These are phyloP conservation scores for Achlya flavicornis DNA, from an alignment of 2,888 invertebrate genomes.

Conservation along the genomic window DNA sequence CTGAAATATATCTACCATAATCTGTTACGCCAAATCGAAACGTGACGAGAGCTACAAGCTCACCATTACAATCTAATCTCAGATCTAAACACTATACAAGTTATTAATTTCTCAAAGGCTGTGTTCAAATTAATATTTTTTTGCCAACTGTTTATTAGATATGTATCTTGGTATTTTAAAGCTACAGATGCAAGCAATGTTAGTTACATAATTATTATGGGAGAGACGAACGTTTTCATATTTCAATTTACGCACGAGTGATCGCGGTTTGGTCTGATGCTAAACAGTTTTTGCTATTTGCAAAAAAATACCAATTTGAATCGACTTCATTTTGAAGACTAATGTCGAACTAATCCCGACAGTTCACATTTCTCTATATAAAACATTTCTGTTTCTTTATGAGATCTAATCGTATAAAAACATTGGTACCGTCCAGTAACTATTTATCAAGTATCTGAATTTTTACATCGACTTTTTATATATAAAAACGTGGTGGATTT, in stretches of 20 bases:
- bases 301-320: conserved; percentile 42
- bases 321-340: conserved; percentile 41
- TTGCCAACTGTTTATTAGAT: conserved; percentile 46
- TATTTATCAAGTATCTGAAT: conserved; percentile 5
- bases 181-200: conserved; percentile 24
- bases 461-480: not conserved
- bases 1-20: not conserved
- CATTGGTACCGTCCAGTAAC: not conserved
- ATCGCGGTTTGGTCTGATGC: conserved; percentile 35
- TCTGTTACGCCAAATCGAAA: conserved; percentile 25
- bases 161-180: conserved; percentile 48
- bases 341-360: conserved; percentile 31
- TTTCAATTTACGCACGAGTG: conserved; percentile 63
- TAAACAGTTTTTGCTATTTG: conserved; percentile 17
- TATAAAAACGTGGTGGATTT: not conserved
- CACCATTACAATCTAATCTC: conserved; percentile 37
- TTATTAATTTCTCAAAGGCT: conserved; percentile 37
- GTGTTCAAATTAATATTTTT: conserved; percentile 49
- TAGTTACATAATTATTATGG: conserved; percentile 44
- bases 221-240: conserved; percentile 47
- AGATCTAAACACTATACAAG: conserved; percentile 40
- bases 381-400: conserved; percentile 5
- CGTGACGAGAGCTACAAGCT: conserved; percentile 26
- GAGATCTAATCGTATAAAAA: conserved; percentile 7
- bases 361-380: conserved; percentile 20